Evolutionary conservation across 2,888 invertebrate genomes (phyloP).

Genomic region (Eurytoma californica): DNA sequence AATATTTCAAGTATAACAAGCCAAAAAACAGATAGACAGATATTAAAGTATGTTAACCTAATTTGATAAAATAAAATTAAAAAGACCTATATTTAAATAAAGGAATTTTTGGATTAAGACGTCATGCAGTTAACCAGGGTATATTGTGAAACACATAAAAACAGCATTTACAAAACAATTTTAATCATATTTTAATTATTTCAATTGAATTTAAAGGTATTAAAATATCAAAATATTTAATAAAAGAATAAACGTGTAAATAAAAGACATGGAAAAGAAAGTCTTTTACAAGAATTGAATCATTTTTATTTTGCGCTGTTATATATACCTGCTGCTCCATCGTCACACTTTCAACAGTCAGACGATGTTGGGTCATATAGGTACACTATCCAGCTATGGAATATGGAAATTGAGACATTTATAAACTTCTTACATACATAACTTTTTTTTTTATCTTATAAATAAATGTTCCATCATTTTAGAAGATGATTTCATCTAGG

Average conservation of each 20-base stretch:
- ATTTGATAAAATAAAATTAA: too few species aligned
- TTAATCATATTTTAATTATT: not conserved
- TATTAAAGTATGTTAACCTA: too few species aligned
- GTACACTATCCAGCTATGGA: slow-evolving; percentile 63
- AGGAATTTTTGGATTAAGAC: too few species aligned
- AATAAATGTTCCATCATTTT: not conserved
- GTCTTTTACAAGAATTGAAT: slow-evolving; percentile 29
- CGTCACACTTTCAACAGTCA: slow-evolving; percentile 62
- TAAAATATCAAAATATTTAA: not conserved
- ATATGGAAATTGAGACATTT: slow-evolving; percentile 61
- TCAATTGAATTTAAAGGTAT: not conserved
- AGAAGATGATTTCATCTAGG: not conserved
- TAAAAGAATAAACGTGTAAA: too few species aligned
- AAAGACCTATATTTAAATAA: too few species aligned
- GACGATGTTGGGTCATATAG: slow-evolving; percentile 58
- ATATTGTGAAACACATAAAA: too few species aligned
- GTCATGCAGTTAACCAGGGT: too few species aligned
- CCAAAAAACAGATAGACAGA: not conserved
- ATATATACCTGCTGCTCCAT: slow-evolving; percentile 67
- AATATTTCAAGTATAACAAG: slow-evolving; percentile 9
- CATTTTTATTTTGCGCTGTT: slow-evolving; percentile 26
- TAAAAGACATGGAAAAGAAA: too few species aligned
- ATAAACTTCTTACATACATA: slow-evolving; percentile 14
- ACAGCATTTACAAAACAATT: too few species aligned
- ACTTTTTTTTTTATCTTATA: slow-evolving; percentile 3